A percentile compares a stretch with the other conserved stretches of the same genome.
These are phyloP conservation scores for Stylophora pistillata DNA, from an alignment of 64 coral and sea anemone species.

Conservation along the genomic window DNA sequence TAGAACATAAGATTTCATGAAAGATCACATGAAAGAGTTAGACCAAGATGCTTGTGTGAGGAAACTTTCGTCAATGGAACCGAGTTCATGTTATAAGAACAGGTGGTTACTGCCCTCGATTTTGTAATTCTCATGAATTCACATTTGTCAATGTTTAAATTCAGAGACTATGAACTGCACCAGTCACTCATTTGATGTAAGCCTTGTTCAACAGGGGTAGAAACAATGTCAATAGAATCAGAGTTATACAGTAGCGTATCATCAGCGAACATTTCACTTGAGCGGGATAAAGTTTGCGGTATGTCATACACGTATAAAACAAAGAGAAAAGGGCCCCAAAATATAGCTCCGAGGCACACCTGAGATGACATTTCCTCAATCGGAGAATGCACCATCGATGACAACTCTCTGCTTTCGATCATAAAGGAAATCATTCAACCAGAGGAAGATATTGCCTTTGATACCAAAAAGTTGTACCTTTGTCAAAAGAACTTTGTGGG, in stretches of 20 bases:
- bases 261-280: conserved; percentile 33
- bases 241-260: conserved; percentile 4
- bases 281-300: conserved; percentile 1
- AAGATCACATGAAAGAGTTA: conserved; percentile 17
- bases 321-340: conserved; percentile 11
- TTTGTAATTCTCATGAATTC: conserved; percentile 30
- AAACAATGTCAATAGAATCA: conserved; percentile 17
- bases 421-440: conserved; percentile 2
- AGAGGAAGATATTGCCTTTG: conserved; percentile 1
- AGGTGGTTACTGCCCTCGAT: conserved; percentile 2
- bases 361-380: conserved; percentile 8
- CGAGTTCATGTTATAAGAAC: conserved; percentile 1
- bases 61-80: neutral
- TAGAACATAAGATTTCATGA: conserved; percentile 33
- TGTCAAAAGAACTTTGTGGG: neutral
- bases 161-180: conserved; percentile 15
- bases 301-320: conserved; percentile 10
- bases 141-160: conserved; percentile 5
- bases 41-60: conserved; percentile 22
- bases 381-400: conserved; percentile 28
- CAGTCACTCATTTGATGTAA: neutral
- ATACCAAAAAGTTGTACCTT: neutral
- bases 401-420: neutral
- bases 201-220: conserved; percentile 1
- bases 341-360: conserved; percentile 3